These are phyloP conservation scores for Noctilio leporinus DNA, from an alignment of 2,113 vertebrate genomes.

Conservation along the genomic window DNA sequence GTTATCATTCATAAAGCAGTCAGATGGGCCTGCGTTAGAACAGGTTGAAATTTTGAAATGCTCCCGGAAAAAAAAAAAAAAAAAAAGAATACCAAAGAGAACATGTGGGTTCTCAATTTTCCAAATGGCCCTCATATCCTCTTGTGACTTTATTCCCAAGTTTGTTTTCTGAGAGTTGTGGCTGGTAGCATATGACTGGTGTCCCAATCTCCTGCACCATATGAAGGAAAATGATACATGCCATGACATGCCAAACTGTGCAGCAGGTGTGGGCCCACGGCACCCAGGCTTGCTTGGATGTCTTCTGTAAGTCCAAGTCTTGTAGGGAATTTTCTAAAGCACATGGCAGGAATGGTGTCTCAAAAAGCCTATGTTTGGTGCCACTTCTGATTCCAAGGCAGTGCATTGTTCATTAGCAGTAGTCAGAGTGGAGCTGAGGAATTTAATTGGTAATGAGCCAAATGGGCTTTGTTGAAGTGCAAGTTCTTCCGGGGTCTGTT, in stretches of 20 bases:
- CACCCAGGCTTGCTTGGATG: neutral
- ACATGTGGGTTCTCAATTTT: slow-evolving; percentile 39
- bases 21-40: slow-evolving; percentile 58
- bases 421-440: neutral
- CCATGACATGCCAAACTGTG: neutral
- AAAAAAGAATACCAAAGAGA: neutral
- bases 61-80: neutral
- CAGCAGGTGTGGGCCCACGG: neutral
- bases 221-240: neutral
- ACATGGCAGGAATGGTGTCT: neutral
- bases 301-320: neutral
- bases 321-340: neutral
- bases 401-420: neutral
- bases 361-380: neutral
- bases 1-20: slow-evolving; percentile 54
- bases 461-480: neutral
- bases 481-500: neutral
- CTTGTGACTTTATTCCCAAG: slow-evolving; percentile 45
- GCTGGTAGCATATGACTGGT: neutral
- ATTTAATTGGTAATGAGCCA: neutral
- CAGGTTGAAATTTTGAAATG: slow-evolving; percentile 54
- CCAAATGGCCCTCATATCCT: slow-evolving; percentile 56
- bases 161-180: slow-evolving; percentile 33
- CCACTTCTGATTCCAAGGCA: neutral
- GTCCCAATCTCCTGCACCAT: neutral